Percentiles rank a stretch among this genome's conserved stretches.
Evolutionary conservation across 2,113 vertebrate species (phyloP).

Genomic region (Nothocercus nigrocapillus): DNA sequence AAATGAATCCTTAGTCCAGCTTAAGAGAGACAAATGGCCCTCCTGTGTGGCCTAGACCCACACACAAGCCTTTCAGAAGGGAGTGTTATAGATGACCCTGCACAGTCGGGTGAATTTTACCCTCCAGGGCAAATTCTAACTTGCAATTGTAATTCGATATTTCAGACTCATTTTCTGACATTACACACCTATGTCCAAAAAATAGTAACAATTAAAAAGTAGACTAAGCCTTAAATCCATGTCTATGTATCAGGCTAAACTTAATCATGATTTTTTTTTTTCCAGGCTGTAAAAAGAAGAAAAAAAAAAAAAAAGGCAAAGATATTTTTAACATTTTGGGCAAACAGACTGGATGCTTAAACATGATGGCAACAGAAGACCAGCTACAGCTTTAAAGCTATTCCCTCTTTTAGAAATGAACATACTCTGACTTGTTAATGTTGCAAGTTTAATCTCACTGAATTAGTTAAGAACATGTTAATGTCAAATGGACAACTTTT

Average conservation of each 20-base stretch:
- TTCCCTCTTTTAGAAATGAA: neutral
- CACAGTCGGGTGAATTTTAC: neutral
- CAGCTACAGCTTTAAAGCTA: neutral
- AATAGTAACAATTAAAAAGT: neutral
- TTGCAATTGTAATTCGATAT: neutral
- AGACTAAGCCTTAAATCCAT: neutral
- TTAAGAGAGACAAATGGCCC: neutral
- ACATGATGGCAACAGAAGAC: neutral
- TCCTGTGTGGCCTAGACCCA: neutral
- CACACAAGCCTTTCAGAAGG: neutral
- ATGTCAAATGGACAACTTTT: neutral
- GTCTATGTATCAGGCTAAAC: neutral
- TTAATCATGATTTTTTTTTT: neutral
- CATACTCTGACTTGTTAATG: neutral
- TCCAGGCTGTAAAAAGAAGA: neutral
- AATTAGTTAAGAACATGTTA: neutral
- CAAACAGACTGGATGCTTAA: neutral
- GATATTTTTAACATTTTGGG: neutral
- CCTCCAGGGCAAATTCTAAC: neutral
- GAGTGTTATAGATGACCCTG: neutral
- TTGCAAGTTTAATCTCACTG: neutral
- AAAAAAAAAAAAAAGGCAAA: neutral
- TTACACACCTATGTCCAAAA: neutral
- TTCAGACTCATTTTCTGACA: conserved; percentile 27
- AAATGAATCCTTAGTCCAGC: neutral